Conservation (phyloP, 2,797 vertebrate genomes). For the Triplophysa bombifrons region DNA sequence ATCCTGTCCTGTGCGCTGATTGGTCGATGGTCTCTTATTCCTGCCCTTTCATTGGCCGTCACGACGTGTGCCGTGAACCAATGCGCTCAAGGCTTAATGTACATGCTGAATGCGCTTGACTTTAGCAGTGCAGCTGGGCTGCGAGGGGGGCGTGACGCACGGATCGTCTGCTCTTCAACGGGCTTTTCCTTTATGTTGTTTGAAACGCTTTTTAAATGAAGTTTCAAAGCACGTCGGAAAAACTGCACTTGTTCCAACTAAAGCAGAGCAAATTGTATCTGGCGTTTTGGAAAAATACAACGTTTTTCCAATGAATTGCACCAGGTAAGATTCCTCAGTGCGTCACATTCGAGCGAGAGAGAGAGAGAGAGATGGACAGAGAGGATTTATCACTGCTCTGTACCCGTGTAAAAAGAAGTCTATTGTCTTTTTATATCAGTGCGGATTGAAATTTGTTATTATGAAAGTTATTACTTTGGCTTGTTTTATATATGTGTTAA, state of each 20-base stretch:
- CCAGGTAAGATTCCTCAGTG: conserved; percentile 65
- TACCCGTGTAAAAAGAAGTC: background rate
- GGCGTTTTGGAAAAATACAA: conserved; percentile 43
- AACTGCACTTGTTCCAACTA: conserved; percentile 7
- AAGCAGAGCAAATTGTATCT: background rate
- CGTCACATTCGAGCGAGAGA: conserved; percentile 30
- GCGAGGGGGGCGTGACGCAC: conserved; percentile 53
- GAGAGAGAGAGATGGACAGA: background rate
- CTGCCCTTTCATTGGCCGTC: conserved; percentile 48
- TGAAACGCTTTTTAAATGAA: conserved; percentile 2
- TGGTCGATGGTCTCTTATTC: conserved; percentile 20
- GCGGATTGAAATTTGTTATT: background rate
- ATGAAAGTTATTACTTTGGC: background rate
- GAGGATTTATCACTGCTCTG: background rate
- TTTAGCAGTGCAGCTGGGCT: conserved; percentile 38
- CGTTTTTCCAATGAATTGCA: conserved; percentile 66
- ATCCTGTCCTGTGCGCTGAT: conserved; percentile 42
- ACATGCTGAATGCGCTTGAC: conserved; percentile 14
- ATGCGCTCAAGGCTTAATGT: conserved; percentile 47
- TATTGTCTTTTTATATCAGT: background rate
- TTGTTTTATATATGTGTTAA: background rate
- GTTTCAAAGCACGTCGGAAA: conserved; percentile 16
- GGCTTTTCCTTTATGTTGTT: background rate
- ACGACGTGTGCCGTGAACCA: conserved; percentile 13
- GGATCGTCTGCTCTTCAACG: background rate